Conservation (phyloP, 2,888 invertebrate genomes). For the Archips xylosteana region DNA sequence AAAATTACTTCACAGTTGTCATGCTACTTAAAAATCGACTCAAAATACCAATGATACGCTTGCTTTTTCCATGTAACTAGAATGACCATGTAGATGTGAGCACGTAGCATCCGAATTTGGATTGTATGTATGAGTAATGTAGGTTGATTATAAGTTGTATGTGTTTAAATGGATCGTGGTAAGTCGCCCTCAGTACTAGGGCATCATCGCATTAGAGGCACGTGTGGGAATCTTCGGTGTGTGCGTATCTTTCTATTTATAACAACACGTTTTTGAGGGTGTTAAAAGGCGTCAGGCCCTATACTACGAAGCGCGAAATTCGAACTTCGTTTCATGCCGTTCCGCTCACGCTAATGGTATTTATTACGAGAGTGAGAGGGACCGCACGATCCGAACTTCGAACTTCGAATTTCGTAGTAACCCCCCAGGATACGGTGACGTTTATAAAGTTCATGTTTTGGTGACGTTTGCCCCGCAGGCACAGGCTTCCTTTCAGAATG, state of each 20-base stretch:
- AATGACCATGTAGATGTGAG: slow-evolving; percentile 15
- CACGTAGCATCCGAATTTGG: not conserved
- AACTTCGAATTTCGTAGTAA: no score
- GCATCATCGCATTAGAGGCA: slow-evolving; percentile 74
- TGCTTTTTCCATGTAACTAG: not conserved
- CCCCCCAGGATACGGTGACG: no score
- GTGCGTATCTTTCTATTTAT: slow-evolving; percentile 44
- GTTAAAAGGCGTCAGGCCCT: no score
- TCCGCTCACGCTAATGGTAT: no score
- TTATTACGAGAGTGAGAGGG: no score
- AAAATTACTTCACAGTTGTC: slow-evolving; percentile 20
- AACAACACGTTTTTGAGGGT: not conserved
- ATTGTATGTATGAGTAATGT: not conserved
- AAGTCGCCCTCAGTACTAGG: slow-evolving; percentile 60
- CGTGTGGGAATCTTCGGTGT: slow-evolving; percentile 62
- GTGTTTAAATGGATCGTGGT: slow-evolving; percentile 50
- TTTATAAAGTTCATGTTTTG: no score
- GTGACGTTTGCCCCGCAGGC: no score
- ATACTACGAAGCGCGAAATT: no score
- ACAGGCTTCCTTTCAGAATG: no score
- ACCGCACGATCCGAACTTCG: no score
- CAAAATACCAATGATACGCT: slow-evolving; percentile 18
- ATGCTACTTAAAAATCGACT: slow-evolving; percentile 8
- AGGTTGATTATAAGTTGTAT: slow-evolving; percentile 20
- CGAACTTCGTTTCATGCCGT: no score